A percentile compares a stretch with the other conserved stretches of the same genome.
Evolutionary conservation across 2,797 vertebrate genomes (phyloP).

Genomic region (Netta rufina): DNA sequence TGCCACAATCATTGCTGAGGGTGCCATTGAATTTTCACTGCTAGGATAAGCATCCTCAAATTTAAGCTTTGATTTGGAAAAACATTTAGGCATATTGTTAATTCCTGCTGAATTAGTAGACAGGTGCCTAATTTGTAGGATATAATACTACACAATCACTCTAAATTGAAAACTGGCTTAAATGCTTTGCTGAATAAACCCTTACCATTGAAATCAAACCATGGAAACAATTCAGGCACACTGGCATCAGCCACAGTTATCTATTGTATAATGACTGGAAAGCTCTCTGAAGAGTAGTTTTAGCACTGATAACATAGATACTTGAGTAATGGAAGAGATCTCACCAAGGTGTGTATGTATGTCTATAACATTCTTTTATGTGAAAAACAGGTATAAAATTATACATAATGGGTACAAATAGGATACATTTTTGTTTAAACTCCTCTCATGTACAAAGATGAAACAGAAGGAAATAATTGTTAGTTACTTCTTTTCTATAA

Average conservation of each 20-base stretch:
- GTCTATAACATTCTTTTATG: neutral
- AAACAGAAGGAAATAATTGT: neutral
- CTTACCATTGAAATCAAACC: constrained; percentile 17
- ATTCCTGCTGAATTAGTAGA: neutral
- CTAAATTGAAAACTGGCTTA: constrained; percentile 12
- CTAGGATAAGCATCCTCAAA: neutral
- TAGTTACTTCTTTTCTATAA: neutral
- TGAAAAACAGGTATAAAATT: constrained; percentile 38
- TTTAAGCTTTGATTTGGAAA: constrained; percentile 22
- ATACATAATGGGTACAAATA: constrained; percentile 25
- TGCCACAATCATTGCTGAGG: neutral
- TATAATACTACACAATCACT: neutral
- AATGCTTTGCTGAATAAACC: constrained; percentile 33
- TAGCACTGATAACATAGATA: neutral
- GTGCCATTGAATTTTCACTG: neutral
- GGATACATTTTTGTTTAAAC: constrained; percentile 12
- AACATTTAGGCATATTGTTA: neutral
- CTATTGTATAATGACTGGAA: constrained; percentile 16
- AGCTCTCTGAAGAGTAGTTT: neutral
- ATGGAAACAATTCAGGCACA: constrained; percentile 27
- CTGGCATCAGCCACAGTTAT: neutral
- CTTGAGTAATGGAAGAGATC: neutral
- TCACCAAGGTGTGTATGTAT: neutral
- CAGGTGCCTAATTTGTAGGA: constrained; percentile 19
- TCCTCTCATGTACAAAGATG: neutral